These are phyloP conservation scores for Drosophila melanogaster DNA, from an alignment of 1,140 invertebrate genomes.

Conservation along the genomic window Release_6_plus_ISO1_MT NT_033777.3:23895501-23896000, in stretches of 20 bases:
- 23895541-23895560: constrained; percentile 49
- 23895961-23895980: constrained; percentile 1
- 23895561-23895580: constrained; percentile 35
- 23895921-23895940: not conserved
- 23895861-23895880: constrained; percentile 6
- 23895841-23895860: constrained; percentile 6
- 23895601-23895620: constrained; percentile 62
- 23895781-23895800: constrained; percentile 58
- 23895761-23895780: constrained; percentile 77
- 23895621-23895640: constrained; percentile 64
- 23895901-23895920: not conserved
- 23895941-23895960: not conserved
- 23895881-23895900: constrained; percentile 3
- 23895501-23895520: constrained; percentile 61
- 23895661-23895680: constrained; percentile 55
- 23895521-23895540: constrained; percentile 54
- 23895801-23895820: constrained; percentile 27
- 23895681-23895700: constrained; percentile 73
- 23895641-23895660: constrained; percentile 64
- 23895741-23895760: constrained; percentile 42
- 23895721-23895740: constrained; percentile 75
- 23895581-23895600: constrained; percentile 46
- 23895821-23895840: constrained; percentile 7
- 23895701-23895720: constrained; percentile 77
- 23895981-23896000: constrained; percentile 10